A percentile compares a stretch with the other conserved stretches of the same genome.
Evolutionary conservation across 2,113 vertebrate genomes (phyloP).

Genomic region (Labrus mixtus): DNA sequence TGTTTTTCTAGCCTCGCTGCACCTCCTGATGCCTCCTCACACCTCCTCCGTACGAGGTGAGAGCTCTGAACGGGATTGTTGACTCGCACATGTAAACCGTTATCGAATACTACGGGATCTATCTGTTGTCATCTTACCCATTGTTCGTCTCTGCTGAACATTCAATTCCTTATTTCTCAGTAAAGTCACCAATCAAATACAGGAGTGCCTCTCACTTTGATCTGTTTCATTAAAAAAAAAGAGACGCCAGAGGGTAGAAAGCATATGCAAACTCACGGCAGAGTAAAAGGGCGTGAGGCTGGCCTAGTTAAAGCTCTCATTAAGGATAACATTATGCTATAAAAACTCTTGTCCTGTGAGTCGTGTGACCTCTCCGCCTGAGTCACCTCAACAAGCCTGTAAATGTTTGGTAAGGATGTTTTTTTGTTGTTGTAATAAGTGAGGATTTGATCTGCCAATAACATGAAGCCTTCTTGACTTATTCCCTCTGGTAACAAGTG

Average conservation of each 20-base stretch:
- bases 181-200: not conserved
- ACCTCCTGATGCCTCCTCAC: conserved; percentile 62
- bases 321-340: conserved; percentile 48
- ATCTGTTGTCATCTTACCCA: not conserved
- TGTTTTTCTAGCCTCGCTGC: conserved; percentile 53
- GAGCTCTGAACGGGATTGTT: conserved; percentile 44
- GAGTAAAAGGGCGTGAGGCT: conserved; percentile 1
- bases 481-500: too few relatives aligned
- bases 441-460: not conserved
- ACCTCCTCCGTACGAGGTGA: conserved; percentile 66
- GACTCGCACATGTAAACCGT: conserved; percentile 41
- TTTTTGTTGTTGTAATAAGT: not conserved
- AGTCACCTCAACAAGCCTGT: conserved; percentile 2
- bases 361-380: not conserved
- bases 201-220: conserved; percentile 17
- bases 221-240: conserved; percentile 6
- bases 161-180: not conserved
- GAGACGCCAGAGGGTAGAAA: not conserved
- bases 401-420: conserved; percentile 13
- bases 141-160: not conserved
- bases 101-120: not conserved
- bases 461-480: not conserved
- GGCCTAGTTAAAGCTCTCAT: conserved; percentile 41
- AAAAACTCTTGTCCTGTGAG: not conserved
- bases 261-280: too few relatives aligned